These are phyloP conservation scores for Pelvicachromis taeniatus DNA, from an alignment of 2,113 vertebrate species.

Conservation along the genomic window DNA sequence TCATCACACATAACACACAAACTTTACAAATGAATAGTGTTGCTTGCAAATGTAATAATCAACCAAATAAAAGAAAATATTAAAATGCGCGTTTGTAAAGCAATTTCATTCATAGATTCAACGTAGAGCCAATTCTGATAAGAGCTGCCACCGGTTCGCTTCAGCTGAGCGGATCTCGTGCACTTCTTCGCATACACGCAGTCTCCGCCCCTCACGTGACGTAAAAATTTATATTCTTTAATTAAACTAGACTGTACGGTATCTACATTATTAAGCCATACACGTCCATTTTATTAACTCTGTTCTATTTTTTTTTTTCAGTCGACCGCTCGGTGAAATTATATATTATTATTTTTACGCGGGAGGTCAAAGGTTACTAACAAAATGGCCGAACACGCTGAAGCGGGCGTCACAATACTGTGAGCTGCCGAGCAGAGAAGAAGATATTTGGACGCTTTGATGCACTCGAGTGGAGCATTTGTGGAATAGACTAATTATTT, in stretches of 20 bases:
- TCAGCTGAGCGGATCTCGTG: background rate
- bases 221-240: background rate
- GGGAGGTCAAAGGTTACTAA: constrained; percentile 66
- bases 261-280: background rate
- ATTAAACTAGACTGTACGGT: accelerated
- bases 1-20: no score
- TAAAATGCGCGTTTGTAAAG: no score
- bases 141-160: no score
- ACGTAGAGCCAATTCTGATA: no score
- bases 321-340: background rate
- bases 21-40: no score
- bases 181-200: background rate
- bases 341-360: background rate
- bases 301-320: accelerated
- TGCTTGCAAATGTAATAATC: no score
- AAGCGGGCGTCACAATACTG: background rate
- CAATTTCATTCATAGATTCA: no score
- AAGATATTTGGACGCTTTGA: background rate
- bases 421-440: background rate
- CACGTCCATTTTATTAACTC: accelerated
- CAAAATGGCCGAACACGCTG: constrained; percentile 69
- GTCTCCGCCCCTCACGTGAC: background rate
- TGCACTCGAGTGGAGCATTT: background rate
- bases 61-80: no score
- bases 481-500: background rate